phyloP scores from a whole-genome alignment of 1,140 invertebrate species.

The Cheumatopsyche charites region DNA sequence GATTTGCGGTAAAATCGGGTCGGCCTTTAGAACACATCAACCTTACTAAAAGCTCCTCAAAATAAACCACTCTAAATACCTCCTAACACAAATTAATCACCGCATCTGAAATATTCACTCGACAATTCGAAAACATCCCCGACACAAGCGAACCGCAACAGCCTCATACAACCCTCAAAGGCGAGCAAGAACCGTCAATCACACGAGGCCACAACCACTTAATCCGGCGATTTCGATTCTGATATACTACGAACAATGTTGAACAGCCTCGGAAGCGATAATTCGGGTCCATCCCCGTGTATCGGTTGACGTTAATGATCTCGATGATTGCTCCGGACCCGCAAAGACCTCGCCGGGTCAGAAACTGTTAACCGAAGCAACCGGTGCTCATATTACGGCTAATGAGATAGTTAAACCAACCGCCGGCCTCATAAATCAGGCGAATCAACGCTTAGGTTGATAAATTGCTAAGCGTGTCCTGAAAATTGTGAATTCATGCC shows the following conservation, averaged over 20 bases:
- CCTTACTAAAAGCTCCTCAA: too few relatives aligned
- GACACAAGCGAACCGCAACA: too few relatives aligned
- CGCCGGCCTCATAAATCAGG: neutral
- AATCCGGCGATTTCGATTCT: neutral
- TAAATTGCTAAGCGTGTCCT: constrained; percentile 4
- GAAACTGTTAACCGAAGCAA: neutral
- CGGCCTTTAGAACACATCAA: too few relatives aligned
- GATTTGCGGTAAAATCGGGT: too few relatives aligned
- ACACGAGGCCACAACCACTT: too few relatives aligned
- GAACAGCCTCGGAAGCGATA: neutral
- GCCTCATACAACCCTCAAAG: too few relatives aligned
- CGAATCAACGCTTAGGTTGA: neutral
- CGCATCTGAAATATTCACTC: too few relatives aligned
- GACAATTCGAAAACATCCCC: too few relatives aligned
- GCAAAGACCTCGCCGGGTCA: neutral
- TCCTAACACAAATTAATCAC: too few relatives aligned
- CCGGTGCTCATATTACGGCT: constrained; percentile 14
- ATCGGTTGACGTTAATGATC: constrained; percentile 15
- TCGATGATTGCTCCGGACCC: constrained; percentile 1
- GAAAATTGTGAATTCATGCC: neutral
- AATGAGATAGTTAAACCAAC: constrained; percentile 20
- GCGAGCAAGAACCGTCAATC: too few relatives aligned
- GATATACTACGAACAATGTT: constrained; percentile 2
- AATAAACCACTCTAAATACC: too few relatives aligned
- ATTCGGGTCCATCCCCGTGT: neutral